Evolutionary conservation across 2,113 vertebrate species (phyloP), one percentile per base, ranked within the genome.

Genomic region (Onychostruthus taczanowskii): DNA sequence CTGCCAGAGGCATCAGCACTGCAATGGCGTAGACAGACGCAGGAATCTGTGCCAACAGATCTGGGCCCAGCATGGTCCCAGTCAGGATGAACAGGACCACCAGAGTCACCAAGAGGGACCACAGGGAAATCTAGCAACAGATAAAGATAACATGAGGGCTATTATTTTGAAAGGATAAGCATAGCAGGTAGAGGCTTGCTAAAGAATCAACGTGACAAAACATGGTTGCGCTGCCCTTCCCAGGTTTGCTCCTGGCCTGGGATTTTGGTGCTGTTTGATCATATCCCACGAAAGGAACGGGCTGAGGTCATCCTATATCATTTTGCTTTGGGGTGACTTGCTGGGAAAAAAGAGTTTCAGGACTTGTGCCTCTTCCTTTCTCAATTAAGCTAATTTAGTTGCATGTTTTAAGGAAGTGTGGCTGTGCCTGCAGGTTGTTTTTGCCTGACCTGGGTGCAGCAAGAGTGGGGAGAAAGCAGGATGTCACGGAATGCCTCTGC

Each of bases 11-110:
- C 99, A 99, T 99, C 66, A 99, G 97, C 64, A 99, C 87, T 0
- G 99, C 99, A 82, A 99, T 98, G 89, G 98, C 83, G 6, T 99
- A 99, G 55, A 99, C 99, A 1, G 99, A 98, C 0, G 98, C 97
- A 0, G 99, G 99, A 84, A 99, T 99, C 35, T 98, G 98, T 59
- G 99, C 98, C 96, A 99, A 90, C 52, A 99, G 98, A 58, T 99
- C 98, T 1, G 99, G 99, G 41, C 99, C 99, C 97, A 99, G 96
- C 99, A 99, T 99, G 16, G 98, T 98, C 66, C 98, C 99, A 0
- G 99, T 99, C 96, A 99, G 97, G 97, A 99, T 99, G 98, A 99
- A 99, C 72, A 99, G 99, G 95, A 99, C 88, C 93, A 99, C 96
- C 39, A 99, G 97, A 22, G 99, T 99, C 96, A 99, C 94, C 58